Evolutionary conservation across 1,140 invertebrate genomes (phyloP), one percentile per base, ranked within the genome.

Genomic region (Aphelenchoides besseyi): DNA sequence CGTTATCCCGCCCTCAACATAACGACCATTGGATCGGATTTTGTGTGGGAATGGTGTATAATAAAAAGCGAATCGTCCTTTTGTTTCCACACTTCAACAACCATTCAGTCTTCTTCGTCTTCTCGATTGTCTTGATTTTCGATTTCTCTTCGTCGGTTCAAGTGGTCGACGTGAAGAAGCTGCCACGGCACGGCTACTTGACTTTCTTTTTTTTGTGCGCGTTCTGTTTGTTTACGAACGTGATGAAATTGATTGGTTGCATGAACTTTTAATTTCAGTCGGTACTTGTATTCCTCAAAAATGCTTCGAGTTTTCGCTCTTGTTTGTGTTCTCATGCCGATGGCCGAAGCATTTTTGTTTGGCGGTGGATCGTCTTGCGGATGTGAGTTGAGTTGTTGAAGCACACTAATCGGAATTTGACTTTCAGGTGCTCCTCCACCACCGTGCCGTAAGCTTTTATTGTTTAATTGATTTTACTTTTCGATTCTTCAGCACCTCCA

Each of bases 361-460:
- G 59, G 59, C 63, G 36, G 63, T 66, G 63, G 63, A n/a, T n/a
- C n/a, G n/a, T n/a, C n/a, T n/a, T n/a, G n/a, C 18, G 63, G 63
- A 16, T n/a, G 63, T 66, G 32, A 8, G 55, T 59, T 59, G n/a
- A 16, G n/a, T n/a, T 30, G 2, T n/a, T 30, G n/a, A 16, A 48
- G 41, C 23, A 23, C 12, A 48, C 12, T 63, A 63, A 63, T 63
- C 3, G 8, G 8, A 59, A n/a, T n/a, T n/a, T n/a, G 26, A 23
- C 23, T 63, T 63, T 23, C 64, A 67, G 26, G 26, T 67, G n/a
- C 26, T 23, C 69, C 61, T 23, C 69, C 69, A 18, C 69, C 64
- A 29, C 64, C 64, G 36, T 67, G 64, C 64, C 64, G n/a, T n/a
- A n/a, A n/a, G n/a, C n/a, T n/a, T n/a, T n/a, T n/a, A n/a, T n/a